phyloP scores from a whole-genome alignment of 2,797 vertebrate species.

The Melanotaenia nigrans region DNA sequence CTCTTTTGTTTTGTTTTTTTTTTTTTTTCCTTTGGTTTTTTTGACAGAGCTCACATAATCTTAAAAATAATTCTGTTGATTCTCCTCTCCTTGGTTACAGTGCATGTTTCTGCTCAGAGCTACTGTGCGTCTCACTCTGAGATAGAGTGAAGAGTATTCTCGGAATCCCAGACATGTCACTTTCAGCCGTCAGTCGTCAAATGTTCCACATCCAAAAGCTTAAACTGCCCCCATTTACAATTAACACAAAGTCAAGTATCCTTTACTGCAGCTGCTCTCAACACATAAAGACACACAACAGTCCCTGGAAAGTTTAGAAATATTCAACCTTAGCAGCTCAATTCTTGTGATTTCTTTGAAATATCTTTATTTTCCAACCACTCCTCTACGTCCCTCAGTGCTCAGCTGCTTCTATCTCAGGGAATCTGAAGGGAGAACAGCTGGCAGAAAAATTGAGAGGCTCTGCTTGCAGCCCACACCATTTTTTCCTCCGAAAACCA shows the following conservation, averaged over 20 bases:
- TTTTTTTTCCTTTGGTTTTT: background rate
- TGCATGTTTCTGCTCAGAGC: constrained; percentile 33
- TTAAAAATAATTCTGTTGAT: constrained; percentile 50
- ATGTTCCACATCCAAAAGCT: constrained; percentile 16
- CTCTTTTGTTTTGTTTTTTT: constrained; percentile 12
- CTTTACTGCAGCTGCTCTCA: background rate
- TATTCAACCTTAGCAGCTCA: background rate
- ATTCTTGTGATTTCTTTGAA: background rate
- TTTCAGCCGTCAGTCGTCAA: constrained; percentile 23
- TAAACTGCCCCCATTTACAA: background rate
- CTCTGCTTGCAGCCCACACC: constrained; percentile 47
- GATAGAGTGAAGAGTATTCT: constrained; percentile 45
- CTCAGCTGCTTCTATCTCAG: constrained; percentile 28
- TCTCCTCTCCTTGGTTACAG: constrained; percentile 36
- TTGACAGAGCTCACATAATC: constrained; percentile 44
- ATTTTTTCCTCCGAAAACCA: constrained; percentile 32
- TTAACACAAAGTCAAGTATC: constrained; percentile 10
- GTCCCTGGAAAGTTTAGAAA: no score
- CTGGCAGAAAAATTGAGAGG: constrained; percentile 38
- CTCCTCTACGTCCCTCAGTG: constrained; percentile 3
- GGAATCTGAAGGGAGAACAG: constrained; percentile 42
- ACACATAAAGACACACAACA: background rate
- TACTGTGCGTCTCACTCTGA: constrained; percentile 42
- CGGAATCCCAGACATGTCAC: constrained; percentile 47
- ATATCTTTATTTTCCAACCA: constrained; percentile 25